Evolutionary conservation across 2,113 vertebrate genomes (phyloP).

Genomic region (Muscicapa adusta): DNA sequence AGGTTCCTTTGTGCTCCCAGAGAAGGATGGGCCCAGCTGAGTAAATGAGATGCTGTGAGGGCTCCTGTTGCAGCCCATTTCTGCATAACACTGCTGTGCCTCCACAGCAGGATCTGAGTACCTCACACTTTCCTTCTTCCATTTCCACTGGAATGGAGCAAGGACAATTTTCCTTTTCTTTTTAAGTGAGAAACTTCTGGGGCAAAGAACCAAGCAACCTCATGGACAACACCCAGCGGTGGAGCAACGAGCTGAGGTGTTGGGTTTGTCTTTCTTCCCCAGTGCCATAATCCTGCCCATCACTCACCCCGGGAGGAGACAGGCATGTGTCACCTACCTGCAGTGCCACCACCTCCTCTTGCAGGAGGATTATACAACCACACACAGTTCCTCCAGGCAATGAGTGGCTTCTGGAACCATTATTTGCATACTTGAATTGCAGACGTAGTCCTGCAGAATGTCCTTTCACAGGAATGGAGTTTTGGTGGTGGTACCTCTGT

Average conservation of each 20-base stretch:
- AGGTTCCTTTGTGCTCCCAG: background rate
- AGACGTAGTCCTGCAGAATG: background rate
- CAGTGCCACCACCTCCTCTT: background rate
- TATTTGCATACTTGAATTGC: background rate
- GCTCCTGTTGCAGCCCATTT: background rate
- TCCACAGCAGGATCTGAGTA: background rate
- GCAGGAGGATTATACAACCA: background rate
- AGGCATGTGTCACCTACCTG: background rate
- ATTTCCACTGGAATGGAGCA: background rate
- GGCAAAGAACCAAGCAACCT: background rate
- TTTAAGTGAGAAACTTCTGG: background rate
- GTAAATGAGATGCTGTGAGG: background rate
- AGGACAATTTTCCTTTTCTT: background rate
- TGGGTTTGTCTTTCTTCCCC: background rate
- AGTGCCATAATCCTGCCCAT: fast-evolving
- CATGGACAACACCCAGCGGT: background rate
- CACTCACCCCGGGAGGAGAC: background rate
- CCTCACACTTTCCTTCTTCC: background rate
- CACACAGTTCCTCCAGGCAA: background rate
- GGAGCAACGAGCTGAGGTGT: background rate
- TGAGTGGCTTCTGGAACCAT: background rate
- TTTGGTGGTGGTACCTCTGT: background rate
- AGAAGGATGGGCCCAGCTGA: background rate
- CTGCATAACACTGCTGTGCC: background rate
- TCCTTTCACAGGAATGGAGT: background rate